Base-by-base conservation (phyloP, 2,113 vertebrate genomes). In the Corythornis madagascariensis region DNA sequence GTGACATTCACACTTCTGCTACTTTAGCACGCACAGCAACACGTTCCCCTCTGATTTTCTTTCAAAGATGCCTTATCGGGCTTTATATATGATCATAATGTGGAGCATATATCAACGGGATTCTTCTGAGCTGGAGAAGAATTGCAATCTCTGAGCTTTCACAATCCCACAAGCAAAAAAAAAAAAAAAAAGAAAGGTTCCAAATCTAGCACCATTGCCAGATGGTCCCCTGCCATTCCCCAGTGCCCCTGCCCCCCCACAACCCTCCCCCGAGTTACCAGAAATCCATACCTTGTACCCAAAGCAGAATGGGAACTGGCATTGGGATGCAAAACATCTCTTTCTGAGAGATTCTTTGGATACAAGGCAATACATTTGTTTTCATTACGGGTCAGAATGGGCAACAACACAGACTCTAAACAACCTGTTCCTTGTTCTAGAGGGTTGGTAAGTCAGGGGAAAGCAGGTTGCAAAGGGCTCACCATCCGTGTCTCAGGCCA, bases 51-150 rank as follows among this genome's bases (percentile, higher is more conserved):
- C 93, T 93, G 94, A 94, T 93, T 96, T 96, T 90, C 93, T 88
- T 88, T 93, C 96, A 95, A 60, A 96, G 88, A 92, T 93, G 94
- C 80, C 88, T 92, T 96, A 96, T 95, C 96, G 71, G 80, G 90
- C 90, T 96, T 96, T 90, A 94, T 94, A 90, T 95, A 93, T 65
- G 93, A 93, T 90, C 94, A 88, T 92, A 92, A 96, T 75, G 77
- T 92, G 48, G 65, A 96, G 73, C 90, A 88, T 96, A 90, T 94
- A 93, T 96, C 93, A 96, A 90, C 3, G 1, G 42, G 61, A 90
- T 90, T 90, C 86, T 94, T 94, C 80, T 57, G 73, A 92, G 61
- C 73, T 78, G 70, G 69, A 90, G 77, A 89, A 95, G 88, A 94
- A 96, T 69, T 81, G 83, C 86, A 90, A 42, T 92, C 69, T 86